These are phyloP conservation scores for Drosophila takahashii DNA, from an alignment of 1,140 invertebrate genomes.

Conservation along the genomic window DNA sequence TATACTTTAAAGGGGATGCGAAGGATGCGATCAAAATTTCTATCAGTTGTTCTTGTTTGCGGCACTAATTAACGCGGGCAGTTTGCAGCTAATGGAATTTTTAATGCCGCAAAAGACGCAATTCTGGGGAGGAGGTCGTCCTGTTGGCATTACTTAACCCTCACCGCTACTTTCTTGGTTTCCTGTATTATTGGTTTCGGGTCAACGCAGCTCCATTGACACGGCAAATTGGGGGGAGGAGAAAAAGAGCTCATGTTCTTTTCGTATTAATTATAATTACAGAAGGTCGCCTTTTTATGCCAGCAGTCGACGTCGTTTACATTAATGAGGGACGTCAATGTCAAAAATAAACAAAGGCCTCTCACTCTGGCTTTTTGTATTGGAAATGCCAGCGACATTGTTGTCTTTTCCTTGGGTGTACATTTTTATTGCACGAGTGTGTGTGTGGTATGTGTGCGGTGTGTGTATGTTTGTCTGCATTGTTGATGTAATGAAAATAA, in stretches of 20 bases:
- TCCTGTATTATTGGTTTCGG: slow-evolving; percentile 69
- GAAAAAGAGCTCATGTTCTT: slow-evolving; percentile 60
- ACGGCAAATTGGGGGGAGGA: slow-evolving; percentile 3
- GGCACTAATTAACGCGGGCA: slow-evolving; percentile 67
- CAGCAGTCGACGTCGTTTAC: slow-evolving; percentile 56
- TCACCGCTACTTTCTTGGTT: slow-evolving; percentile 1
- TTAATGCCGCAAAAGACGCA: slow-evolving; percentile 67
- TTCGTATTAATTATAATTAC: slow-evolving; percentile 81
- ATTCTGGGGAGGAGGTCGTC: slow-evolving; percentile 15
- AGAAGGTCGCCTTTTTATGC: slow-evolving; percentile 66
- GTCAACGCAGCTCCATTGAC: slow-evolving; percentile 44
- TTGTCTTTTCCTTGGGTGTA: slow-evolving; percentile 33
- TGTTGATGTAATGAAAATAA: slow-evolving; percentile 70
- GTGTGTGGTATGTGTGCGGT: slow-evolving; percentile 12
- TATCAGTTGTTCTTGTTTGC: slow-evolving; percentile 48
- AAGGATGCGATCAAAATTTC: slow-evolving; percentile 41
- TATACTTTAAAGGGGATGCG: neutral
- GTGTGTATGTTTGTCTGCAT: slow-evolving; percentile 10
- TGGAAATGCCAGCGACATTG: slow-evolving; percentile 40
- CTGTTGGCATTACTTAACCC: slow-evolving; percentile 13
- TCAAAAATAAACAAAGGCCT: slow-evolving; percentile 46
- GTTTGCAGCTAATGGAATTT: slow-evolving; percentile 78
- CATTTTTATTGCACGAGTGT: slow-evolving; percentile 24
- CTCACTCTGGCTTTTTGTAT: slow-evolving; percentile 24
- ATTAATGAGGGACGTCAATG: slow-evolving; percentile 64